These are phyloP conservation scores for Macaria liturata DNA, from an alignment of 2,888 invertebrate genomes.

Conservation along the genomic window DNA sequence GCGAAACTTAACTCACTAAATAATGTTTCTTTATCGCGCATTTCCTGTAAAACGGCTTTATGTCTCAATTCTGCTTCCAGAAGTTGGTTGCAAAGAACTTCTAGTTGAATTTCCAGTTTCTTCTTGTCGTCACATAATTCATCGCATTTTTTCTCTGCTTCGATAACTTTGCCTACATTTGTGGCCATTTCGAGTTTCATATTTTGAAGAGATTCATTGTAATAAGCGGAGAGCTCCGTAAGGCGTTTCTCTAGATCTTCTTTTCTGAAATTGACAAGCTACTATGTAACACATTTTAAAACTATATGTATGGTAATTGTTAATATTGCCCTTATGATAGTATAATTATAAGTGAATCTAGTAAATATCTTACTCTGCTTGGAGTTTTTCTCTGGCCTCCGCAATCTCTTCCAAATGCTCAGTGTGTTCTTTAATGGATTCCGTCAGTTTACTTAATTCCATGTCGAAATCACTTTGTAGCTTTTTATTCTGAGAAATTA, in stretches of 20 bases:
- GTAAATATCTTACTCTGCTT: conserved; percentile 59
- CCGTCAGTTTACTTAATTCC: conserved; percentile 61
- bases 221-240: conserved; percentile 53
- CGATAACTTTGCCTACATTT: conserved; percentile 54
- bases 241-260: conserved; percentile 64
- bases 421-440: conserved; percentile 63
- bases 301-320: no score
- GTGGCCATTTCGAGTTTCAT: conserved; percentile 55
- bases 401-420: conserved; percentile 65
- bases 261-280: conserved; percentile 50
- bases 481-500: conserved; percentile 51
- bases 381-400: conserved; percentile 61
- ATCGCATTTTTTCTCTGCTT: conserved; percentile 60
- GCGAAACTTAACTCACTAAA: conserved; percentile 5
- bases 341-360: conserved; percentile 2
- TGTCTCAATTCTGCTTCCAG: conserved; percentile 51
- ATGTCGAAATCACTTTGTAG: conserved; percentile 60
- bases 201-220: conserved; percentile 57
- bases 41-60: conserved; percentile 39
- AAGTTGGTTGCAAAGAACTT: conserved; percentile 49
- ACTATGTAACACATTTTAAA: no score
- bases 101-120: conserved; percentile 49
- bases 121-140: conserved; percentile 52
- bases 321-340: neutral
- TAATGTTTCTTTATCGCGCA: conserved; percentile 9